phyloP scores from a whole-genome alignment of 2,797 vertebrate genomes.

The Thaleichthys pacificus region DNA sequence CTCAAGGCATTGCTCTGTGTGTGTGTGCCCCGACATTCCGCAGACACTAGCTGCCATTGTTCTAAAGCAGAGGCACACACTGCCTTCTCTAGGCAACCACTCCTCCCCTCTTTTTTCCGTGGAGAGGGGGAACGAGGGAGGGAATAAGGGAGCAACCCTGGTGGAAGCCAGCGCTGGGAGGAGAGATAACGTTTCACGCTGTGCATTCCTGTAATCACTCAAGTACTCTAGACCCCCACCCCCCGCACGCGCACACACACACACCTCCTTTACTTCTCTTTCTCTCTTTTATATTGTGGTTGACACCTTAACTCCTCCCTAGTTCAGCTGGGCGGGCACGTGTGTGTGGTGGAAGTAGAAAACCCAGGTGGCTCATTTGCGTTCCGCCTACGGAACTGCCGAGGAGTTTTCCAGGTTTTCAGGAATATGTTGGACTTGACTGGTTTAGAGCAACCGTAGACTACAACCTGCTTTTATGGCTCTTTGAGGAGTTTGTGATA shows the following conservation, averaged over 20 bases:
- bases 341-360: background rate
- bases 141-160: background rate
- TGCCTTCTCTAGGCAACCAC: constrained; percentile 11
- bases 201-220: constrained; percentile 14
- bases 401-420: background rate
- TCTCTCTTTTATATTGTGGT: constrained; percentile 6
- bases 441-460: background rate
- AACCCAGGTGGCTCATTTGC: constrained; percentile 3
- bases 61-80: background rate
- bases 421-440: background rate
- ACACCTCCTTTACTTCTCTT: background rate
- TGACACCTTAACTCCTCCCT: background rate
- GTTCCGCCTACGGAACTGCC: background rate
- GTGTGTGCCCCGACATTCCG: constrained; percentile 1
- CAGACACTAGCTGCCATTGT: constrained; percentile 11
- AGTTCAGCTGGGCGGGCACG: background rate
- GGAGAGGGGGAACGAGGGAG: background rate
- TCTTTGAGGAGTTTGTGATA: too few relatives aligned
- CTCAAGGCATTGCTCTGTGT: background rate
- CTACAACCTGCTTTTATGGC: background rate
- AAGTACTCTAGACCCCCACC: background rate
- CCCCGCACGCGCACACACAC: too few relatives aligned
- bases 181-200: constrained; percentile 10
- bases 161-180: constrained; percentile 4
- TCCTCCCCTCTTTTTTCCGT: background rate